Percentiles rank a stretch among this genome's conserved stretches.
phyloP scores from a whole-genome alignment of 2,888 invertebrate species.

The Xanthia icteritia region DNA sequence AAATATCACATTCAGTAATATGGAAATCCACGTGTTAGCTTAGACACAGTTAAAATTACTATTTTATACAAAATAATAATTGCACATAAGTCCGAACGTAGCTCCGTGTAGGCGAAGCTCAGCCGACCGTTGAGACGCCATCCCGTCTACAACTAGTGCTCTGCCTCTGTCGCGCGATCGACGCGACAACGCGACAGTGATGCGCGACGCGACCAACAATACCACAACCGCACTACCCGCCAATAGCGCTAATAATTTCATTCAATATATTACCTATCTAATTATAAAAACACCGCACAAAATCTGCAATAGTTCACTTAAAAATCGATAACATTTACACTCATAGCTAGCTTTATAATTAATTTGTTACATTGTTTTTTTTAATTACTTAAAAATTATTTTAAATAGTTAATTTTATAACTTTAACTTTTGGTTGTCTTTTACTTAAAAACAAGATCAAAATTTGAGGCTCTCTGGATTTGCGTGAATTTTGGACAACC shows the following conservation, averaged over 20 bases:
- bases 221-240: slow-evolving; percentile 83
- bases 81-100: slow-evolving; percentile 89
- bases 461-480: slow-evolving; percentile 85
- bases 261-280: slow-evolving; percentile 91
- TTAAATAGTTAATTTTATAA: slow-evolving; percentile 89
- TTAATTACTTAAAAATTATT: slow-evolving; percentile 87
- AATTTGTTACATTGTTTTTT: slow-evolving; percentile 90
- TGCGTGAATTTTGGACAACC: slow-evolving; percentile 86
- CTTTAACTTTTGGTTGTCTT: slow-evolving; percentile 90
- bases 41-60: slow-evolving; percentile 89
- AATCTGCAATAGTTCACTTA: slow-evolving; percentile 90
- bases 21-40: slow-evolving; percentile 90
- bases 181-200: slow-evolving; percentile 14
- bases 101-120: slow-evolving; percentile 81
- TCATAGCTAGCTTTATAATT: slow-evolving; percentile 90
- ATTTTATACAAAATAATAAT: slow-evolving; percentile 91
- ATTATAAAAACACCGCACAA: slow-evolving; percentile 91
- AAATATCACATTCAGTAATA: slow-evolving; percentile 91
- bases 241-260: slow-evolving; percentile 89
- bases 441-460: slow-evolving; percentile 87
- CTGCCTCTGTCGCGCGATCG: slow-evolving; percentile 54
- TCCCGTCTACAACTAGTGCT: slow-evolving; percentile 72
- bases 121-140: slow-evolving; percentile 70
- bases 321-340: slow-evolving; percentile 90
- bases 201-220: slow-evolving; percentile 59